Evolutionary conservation across 2,797 vertebrate species (phyloP).

Genomic region (Hylomyscus alleni): DNA sequence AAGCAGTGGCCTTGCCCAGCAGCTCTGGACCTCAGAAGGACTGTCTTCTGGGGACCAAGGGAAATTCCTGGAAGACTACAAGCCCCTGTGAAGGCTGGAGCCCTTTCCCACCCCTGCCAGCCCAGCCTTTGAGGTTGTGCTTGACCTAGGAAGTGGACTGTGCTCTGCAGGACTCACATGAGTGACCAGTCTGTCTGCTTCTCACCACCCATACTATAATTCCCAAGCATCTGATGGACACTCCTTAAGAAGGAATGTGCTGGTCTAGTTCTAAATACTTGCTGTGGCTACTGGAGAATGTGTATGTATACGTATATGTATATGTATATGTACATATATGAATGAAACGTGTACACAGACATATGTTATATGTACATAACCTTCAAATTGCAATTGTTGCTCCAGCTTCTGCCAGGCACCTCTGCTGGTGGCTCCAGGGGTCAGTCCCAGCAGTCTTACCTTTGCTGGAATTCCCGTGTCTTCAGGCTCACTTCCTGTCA

Average conservation of each 20-base stretch:
- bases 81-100: rapidly evolving
- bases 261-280: not conserved
- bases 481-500: not conserved
- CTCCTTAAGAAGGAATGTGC: not conserved
- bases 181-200: not conserved
- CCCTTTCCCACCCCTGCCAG: too few relatives aligned
- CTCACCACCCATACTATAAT: rapidly evolving
- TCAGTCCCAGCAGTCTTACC: not conserved
- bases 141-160: not conserved
- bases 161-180: rapidly evolving
- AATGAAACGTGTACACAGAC: not conserved
- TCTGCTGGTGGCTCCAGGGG: not conserved
- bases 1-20: not conserved
- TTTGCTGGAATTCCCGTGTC: not conserved
- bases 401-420: not conserved
- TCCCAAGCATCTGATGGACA: not conserved
- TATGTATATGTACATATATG: too few relatives aligned
- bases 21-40: not conserved
- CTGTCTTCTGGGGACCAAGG: not conserved
- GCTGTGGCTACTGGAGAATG: not conserved
- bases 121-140: not conserved
- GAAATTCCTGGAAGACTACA: not conserved
- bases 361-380: not conserved
- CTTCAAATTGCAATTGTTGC: not conserved
- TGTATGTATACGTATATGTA: too few relatives aligned